Evolutionary conservation across 2,888 invertebrate genomes (phyloP).

Genomic region (Dermolepida albohirtum): DNA sequence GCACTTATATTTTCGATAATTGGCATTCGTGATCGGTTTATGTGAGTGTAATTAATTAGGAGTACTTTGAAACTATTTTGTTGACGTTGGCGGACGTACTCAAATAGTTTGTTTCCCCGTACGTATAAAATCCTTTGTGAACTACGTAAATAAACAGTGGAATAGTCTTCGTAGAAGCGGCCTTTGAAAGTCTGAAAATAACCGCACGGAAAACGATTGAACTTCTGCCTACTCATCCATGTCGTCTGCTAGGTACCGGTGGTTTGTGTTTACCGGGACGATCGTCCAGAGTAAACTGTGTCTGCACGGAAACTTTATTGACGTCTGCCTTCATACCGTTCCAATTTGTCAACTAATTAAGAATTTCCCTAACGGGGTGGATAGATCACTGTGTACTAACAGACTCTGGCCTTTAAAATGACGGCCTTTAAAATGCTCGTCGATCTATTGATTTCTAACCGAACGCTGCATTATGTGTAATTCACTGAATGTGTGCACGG

Average conservation of each 20-base stretch:
- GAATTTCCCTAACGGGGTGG: conserved; percentile 24
- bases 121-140: conserved; percentile 32
- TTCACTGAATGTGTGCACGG: too few relatives aligned
- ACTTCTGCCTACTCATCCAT: conserved; percentile 32
- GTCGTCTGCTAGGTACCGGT: conserved; percentile 12
- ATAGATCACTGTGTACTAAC: conserved; percentile 28
- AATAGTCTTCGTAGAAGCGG: conserved; percentile 24
- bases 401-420: neutral
- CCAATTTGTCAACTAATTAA: conserved; percentile 34
- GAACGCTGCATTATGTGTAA: neutral
- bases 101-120: conserved; percentile 29
- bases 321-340: conserved; percentile 17
- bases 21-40: too few relatives aligned
- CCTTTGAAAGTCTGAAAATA: conserved; percentile 33
- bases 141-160: conserved; percentile 32
- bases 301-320: conserved; percentile 23
- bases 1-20: too few relatives aligned
- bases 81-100: conserved; percentile 32
- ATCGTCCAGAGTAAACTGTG: conserved; percentile 22
- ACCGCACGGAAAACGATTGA: conserved; percentile 22
- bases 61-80: conserved; percentile 10
- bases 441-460: conserved; percentile 22
- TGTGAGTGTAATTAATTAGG: neutral
- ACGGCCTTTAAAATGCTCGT: neutral
- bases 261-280: conserved; percentile 31